Base-by-base conservation (phyloP, 2,888 invertebrate genomes). In the Rhabditophanes sp. region DNA sequence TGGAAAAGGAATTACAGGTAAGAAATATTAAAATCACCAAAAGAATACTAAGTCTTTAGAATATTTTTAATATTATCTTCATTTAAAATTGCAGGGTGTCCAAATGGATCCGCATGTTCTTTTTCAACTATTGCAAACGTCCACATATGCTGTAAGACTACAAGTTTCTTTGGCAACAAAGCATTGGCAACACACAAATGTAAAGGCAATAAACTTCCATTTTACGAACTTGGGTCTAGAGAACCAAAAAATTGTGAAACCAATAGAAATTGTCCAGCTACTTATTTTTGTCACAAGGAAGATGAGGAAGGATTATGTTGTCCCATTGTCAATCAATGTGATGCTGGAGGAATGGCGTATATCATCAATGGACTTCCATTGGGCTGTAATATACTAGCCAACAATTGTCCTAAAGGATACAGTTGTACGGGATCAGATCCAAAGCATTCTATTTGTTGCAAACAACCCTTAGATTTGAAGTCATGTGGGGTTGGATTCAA, bases 361-460 rank as follows among this genome's bases (percentile, higher is more conserved):
- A 27, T 52, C 14, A 39, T 46, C 18, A 52, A 52, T 25, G 52
- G 47, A n/a, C 37, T 33, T n/a, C 51, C 47, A 20, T 25, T 47
- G 24, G 51, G 47, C 4, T 60, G 60, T 42, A 56, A 55, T 37
- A 53, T 55, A 41, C 46, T 56, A 32, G 51, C 52, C 22, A 56
- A 60, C 38, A 57, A 56, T 30, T 59, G 59, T 29, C 59, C 59
- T 18, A 42, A 45, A 17, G 59, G 59, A 31, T 57, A 54, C 37
- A 55, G 50, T n/a, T 4, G 15, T 16, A 4, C 35, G n/a, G 12
- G 15, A 14, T 3, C 18, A 25, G 6, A 18, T 6, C 27, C 8
- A 6, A 11, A 9, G 2, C 8, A 9, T 33, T 33, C 8, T 4
- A 4, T n/a, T 30, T n/a, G 5, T 30, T 17, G 21, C 3, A 9